A percentile compares a stretch with the other conserved stretches of the same genome.
These are phyloP conservation scores for Armadillidium nasatum DNA, from an alignment of 1,140 invertebrate genomes.

Conservation along the genomic window DNA sequence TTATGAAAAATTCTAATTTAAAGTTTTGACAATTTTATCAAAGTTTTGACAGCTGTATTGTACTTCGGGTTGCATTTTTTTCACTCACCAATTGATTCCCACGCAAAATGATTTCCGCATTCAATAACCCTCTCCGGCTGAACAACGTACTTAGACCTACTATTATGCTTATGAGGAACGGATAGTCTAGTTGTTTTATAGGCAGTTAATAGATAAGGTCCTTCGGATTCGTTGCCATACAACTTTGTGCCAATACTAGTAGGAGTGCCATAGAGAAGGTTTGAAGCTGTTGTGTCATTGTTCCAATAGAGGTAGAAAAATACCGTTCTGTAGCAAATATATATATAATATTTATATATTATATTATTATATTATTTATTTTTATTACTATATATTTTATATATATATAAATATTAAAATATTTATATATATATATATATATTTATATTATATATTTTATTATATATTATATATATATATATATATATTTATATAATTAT, in stretches of 20 bases:
- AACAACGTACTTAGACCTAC: constrained; percentile 76
- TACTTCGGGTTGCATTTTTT: too few species aligned
- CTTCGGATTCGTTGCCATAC: constrained; percentile 43
- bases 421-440: too few species aligned
- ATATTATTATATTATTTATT: too few species aligned
- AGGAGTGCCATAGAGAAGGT: constrained; percentile 28
- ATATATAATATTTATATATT: neutral
- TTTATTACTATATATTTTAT: too few species aligned
- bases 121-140: constrained; percentile 73
- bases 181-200: constrained; percentile 70
- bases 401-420: too few species aligned
- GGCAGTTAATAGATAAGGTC: constrained; percentile 61
- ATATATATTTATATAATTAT: too few species aligned
- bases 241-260: neutral
- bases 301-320: constrained; percentile 86
- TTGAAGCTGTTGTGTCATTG: constrained; percentile 55
- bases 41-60: too few species aligned
- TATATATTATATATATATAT: too few species aligned
- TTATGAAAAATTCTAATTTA: too few species aligned
- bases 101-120: constrained; percentile 88
- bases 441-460: too few species aligned
- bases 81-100: constrained; percentile 58
- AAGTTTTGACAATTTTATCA: too few species aligned
- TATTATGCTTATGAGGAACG: constrained; percentile 77
- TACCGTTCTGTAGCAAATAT: constrained; percentile 73